Percentiles rank a stretch among this genome's conserved stretches.
These are phyloP conservation scores for Hypercompe scribonia DNA, from an alignment of 2,888 invertebrate species.

Conservation along the genomic window DNA sequence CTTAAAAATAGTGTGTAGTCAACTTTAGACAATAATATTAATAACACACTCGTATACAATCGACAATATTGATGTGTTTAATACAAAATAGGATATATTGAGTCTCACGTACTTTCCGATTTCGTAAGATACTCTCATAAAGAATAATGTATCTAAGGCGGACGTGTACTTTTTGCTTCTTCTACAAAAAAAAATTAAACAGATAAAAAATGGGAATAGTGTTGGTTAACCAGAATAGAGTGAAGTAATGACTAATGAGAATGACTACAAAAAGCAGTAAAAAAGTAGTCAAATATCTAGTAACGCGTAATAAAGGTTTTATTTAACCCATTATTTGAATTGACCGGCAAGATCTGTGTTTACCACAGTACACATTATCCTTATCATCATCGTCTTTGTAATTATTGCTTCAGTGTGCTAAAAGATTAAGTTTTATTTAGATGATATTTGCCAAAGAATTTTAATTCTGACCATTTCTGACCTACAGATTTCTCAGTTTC, in stretches of 20 bases:
- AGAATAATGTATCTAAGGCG: neutral
- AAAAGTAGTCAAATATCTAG: neutral
- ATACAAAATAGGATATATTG: neutral
- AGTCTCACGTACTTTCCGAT: neutral
- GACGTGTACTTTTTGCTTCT: neutral
- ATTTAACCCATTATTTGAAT: neutral
- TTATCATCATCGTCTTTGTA: neutral
- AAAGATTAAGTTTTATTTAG: neutral
- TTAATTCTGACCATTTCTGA: neutral
- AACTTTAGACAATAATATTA: neutral
- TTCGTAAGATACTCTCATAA: no score
- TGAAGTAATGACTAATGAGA: neutral
- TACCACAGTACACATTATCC: neutral
- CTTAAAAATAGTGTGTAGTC: neutral
- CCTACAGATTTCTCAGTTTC: neutral
- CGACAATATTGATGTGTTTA: neutral
- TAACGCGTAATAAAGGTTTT: neutral
- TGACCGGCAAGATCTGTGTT: neutral
- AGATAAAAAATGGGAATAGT: neutral
- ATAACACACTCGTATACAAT: no score
- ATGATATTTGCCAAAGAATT: slow-evolving; percentile 1
- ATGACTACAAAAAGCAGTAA: neutral
- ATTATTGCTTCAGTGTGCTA: neutral
- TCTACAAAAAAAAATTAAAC: neutral
- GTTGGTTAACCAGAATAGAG: neutral